A percentile compares a stretch with the other conserved stretches of the same genome.
These are phyloP conservation scores for Pantherophis vulpinus DNA, from an alignment of 2,797 vertebrate species.

Conservation along the genomic window DNA sequence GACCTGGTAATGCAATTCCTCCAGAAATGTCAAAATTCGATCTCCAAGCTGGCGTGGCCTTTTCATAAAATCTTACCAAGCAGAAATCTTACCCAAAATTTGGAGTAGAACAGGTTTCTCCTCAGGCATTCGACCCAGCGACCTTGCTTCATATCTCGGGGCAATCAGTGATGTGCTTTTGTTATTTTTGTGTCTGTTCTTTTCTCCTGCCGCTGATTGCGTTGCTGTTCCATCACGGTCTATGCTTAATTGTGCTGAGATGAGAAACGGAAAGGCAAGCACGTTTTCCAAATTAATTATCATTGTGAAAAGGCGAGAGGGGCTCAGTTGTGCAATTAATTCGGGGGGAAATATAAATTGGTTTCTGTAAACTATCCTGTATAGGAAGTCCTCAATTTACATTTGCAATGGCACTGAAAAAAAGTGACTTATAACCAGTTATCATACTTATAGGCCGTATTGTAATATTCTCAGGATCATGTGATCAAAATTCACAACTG, in stretches of 20 bases:
- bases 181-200: background rate
- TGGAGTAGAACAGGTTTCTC: background rate
- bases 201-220: background rate
- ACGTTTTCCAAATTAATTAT: background rate
- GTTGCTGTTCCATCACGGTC: background rate
- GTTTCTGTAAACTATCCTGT: background rate
- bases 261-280: background rate
- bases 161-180: background rate
- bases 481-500: too few relatives aligned
- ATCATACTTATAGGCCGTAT: too few relatives aligned
- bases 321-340: background rate
- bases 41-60: background rate
- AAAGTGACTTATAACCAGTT: too few relatives aligned
- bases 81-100: background rate
- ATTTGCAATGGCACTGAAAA: too few relatives aligned
- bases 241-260: background rate
- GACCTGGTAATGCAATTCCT: background rate
- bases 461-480: too few relatives aligned
- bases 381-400: too few relatives aligned
- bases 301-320: background rate
- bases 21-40: background rate
- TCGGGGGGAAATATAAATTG: background rate
- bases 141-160: background rate
- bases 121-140: background rate
- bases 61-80: background rate